Percentiles rank a stretch among this genome's conserved stretches.
Evolutionary conservation across 37 sponge, comb jelly and placozoan genomes (phyloP).

Genomic region (Oopsacas minuta): DNA sequence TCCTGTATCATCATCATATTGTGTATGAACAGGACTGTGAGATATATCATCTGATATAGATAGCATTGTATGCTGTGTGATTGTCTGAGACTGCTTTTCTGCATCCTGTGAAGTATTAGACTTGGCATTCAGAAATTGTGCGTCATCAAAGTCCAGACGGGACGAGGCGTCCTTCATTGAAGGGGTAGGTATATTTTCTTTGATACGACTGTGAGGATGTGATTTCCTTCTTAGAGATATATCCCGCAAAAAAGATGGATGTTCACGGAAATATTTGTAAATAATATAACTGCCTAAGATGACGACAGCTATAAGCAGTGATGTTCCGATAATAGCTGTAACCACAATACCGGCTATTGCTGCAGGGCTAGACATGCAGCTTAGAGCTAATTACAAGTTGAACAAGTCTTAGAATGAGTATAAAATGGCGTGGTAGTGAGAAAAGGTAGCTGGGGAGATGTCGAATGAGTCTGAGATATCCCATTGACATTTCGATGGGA

Average conservation of each 20-base stretch:
- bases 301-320: background rate
- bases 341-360: background rate
- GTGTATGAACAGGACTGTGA: background rate
- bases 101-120: background rate
- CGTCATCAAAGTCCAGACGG: slow-evolving; percentile 1
- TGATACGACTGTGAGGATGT: background rate
- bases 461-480: too few species aligned
- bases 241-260: background rate
- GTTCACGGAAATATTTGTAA: background rate
- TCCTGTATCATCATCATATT: background rate
- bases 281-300: background rate
- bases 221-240: background rate
- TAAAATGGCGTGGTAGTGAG: too few species aligned
- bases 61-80: background rate
- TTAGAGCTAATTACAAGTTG: too few species aligned
- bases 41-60: background rate
- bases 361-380: background rate
- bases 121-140: background rate
- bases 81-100: background rate
- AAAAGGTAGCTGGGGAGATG: too few species aligned
- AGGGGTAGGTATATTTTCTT: background rate
- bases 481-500: too few species aligned
- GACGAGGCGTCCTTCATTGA: background rate
- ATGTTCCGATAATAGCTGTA: background rate
- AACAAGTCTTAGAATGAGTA: too few species aligned